Base-by-base conservation (phyloP, 2,888 invertebrate species). In the Calameuta pallipes region DNA sequence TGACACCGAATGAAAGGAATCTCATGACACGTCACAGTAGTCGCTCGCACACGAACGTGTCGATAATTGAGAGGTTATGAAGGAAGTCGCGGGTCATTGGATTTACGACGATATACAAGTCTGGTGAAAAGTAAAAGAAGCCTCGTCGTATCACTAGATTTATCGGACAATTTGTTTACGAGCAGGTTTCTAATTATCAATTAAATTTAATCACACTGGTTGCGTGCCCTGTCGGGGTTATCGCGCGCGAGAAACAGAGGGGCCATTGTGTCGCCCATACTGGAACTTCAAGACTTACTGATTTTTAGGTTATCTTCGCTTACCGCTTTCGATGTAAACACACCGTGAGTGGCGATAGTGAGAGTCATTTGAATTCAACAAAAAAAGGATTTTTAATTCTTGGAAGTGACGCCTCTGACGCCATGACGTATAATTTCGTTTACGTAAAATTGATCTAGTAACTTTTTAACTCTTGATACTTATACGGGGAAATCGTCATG, bases 101-200 rank as follows among this genome's bases (percentile, higher is more conserved):
- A 36, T 31, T 71, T 71, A 71, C 71, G 71, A 71, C 34, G 23
- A 56, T 56, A 56, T 56, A 56, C 56, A 56, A 56, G 23, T 15
- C 23, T 23, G 56, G 2, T 56, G 23, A 37, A 70, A 78, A 82
- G n/a, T 80, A 82, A 85, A 85, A 78, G 81, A 80, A 81, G 68
- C 76, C 78, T 78, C 80, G 56, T 85, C 80, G 79, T 87, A 82
- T 77, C 75, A 75, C 76, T 74, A 79, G 80, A 83, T 78, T 78
- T 81, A 80, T 82, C 79, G 69, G 75, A 76, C 81, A 81, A 83
- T 85, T 84, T 83, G 83, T 87, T 87, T 83, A 83, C 84, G 84
- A 85, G 84, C 76, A 83, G 79, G 76, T 82, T 82, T 56, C 82
- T 83, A 80, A 81, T 82, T 83, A 84, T 84, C 83, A 80, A 83